These are phyloP conservation scores for Herpetotheres cachinnans DNA, from an alignment of 2,113 vertebrate species.

Conservation along the genomic window DNA sequence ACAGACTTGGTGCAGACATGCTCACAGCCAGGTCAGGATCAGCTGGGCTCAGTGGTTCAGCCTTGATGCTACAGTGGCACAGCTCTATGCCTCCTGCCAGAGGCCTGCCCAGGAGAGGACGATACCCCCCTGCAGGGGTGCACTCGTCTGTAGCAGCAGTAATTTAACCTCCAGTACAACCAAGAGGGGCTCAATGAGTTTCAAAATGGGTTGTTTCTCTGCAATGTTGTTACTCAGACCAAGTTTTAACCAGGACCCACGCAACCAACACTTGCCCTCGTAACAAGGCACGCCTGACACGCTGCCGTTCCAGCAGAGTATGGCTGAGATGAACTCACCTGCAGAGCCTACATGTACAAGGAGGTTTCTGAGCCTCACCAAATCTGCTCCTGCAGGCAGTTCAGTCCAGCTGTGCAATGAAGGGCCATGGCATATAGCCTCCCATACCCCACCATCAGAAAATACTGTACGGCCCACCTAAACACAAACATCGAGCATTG, in stretches of 20 bases:
- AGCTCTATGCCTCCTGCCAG: background rate
- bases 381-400: background rate
- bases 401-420: background rate
- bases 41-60: background rate
- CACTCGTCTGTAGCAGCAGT: background rate
- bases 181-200: background rate
- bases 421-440: background rate
- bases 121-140: accelerated
- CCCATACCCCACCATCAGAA: background rate
- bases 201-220: background rate
- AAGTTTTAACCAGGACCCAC: background rate
- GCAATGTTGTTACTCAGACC: background rate
- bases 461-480: background rate
- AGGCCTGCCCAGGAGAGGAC: background rate
- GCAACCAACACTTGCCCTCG: too few relatives aligned
- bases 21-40: background rate
- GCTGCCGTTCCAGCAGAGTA: background rate
- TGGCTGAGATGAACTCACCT: background rate
- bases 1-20: background rate
- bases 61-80: background rate
- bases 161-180: background rate
- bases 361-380: background rate
- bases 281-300: background rate
- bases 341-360: background rate
- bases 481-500: background rate